These are phyloP conservation scores for Plebejus argus DNA, from an alignment of 2,888 invertebrate genomes.

Conservation along the genomic window DNA sequence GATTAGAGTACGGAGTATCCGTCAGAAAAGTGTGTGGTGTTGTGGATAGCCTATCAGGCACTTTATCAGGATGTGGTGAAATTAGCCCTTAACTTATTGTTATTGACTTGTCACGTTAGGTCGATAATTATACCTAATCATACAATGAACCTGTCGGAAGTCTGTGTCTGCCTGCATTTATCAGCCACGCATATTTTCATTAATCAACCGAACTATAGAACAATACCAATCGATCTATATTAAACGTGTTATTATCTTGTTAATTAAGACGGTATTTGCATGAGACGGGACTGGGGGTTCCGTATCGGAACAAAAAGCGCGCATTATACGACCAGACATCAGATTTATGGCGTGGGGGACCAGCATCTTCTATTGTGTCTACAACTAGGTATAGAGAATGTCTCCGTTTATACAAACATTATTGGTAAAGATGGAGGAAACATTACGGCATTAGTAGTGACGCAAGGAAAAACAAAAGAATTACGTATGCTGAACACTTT, in stretches of 20 bases:
- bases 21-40: too few relatives aligned
- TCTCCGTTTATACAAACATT: background rate
- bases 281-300: slow-evolving; percentile 45
- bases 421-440: background rate
- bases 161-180: too few relatives aligned
- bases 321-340: slow-evolving; percentile 55
- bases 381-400: background rate
- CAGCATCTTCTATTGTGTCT: slow-evolving; percentile 49
- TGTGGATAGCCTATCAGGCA: too few relatives aligned
- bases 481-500: too few relatives aligned
- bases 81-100: too few relatives aligned
- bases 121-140: too few relatives aligned
- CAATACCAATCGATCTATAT: background rate
- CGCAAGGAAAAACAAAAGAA: too few relatives aligned
- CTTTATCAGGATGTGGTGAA: too few relatives aligned
- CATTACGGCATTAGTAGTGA: too few relatives aligned
- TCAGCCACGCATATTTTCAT: background rate
- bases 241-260: slow-evolving; percentile 34
- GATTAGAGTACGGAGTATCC: too few relatives aligned
- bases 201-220: background rate
- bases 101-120: too few relatives aligned
- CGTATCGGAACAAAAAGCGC: slow-evolving; percentile 56
- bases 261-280: slow-evolving; percentile 49
- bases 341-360: slow-evolving; percentile 62
- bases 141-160: too few relatives aligned